These are phyloP conservation scores for Drosophila borealis DNA, from an alignment of 2,888 invertebrate species.

Conservation along the genomic window DNA sequence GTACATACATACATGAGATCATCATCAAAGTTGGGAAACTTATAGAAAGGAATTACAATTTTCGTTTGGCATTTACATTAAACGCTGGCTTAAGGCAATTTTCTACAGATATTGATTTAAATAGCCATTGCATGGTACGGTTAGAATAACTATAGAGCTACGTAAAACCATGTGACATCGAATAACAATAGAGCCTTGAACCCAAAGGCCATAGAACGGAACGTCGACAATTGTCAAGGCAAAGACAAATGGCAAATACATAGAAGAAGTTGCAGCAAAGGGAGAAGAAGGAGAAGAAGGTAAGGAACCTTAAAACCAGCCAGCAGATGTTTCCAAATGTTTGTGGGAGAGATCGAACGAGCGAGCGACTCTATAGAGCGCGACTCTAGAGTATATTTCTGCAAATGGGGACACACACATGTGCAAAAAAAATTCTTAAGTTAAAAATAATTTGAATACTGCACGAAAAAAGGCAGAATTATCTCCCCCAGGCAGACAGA, in stretches of 20 bases:
- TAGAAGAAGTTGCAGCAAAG: conserved; percentile 9
- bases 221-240: conserved; percentile 61
- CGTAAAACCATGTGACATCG: conserved; percentile 50
- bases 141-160: conserved; percentile 29
- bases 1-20: conserved; percentile 28
- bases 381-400: conserved; percentile 29
- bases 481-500: conserved; percentile 58
- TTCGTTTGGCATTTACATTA: conserved; percentile 73
- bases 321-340: conserved; percentile 58
- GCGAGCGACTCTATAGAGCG: not conserved
- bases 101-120: conserved; percentile 50
- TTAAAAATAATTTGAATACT: conserved; percentile 49
- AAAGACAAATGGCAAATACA: conserved; percentile 47
- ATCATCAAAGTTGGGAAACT: conserved; percentile 20
- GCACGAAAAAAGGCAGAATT: conserved; percentile 25
- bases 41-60: conserved; percentile 3
- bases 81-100: conserved; percentile 59
- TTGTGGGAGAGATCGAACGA: conserved; percentile 51
- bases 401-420: conserved; percentile 36
- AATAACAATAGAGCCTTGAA: conserved; percentile 55
- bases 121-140: conserved; percentile 34
- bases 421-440: conserved; percentile 62
- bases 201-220: conserved; percentile 45
- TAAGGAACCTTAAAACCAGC: conserved; percentile 35
- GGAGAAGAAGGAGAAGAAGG: conserved; percentile 12